Evolutionary conservation across 2,797 vertebrate species (phyloP).

Genomic region (Platyrinchus mystaceus): DNA sequence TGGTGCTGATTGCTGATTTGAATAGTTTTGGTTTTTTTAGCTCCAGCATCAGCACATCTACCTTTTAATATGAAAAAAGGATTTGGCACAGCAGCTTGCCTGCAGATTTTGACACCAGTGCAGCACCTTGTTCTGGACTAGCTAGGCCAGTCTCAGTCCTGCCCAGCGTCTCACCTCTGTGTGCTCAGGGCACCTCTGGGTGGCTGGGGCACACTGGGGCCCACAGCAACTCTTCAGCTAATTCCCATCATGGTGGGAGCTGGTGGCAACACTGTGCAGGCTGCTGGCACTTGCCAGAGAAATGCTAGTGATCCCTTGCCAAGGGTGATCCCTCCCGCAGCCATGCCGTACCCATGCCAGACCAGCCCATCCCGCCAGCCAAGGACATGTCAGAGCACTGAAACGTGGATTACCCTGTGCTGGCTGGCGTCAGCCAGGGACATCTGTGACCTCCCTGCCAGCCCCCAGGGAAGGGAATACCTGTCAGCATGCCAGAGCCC

Average conservation of each 20-base stretch:
- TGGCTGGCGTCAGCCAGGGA: neutral
- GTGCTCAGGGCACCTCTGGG: neutral
- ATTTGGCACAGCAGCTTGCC: neutral
- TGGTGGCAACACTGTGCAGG: neutral
- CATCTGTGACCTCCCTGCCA: constrained; percentile 17
- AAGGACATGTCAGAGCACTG: rapidly evolving
- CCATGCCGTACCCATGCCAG: neutral
- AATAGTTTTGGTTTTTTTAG: neutral
- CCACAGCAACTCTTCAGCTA: neutral
- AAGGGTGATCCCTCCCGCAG: neutral
- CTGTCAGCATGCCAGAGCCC: constrained; percentile 22
- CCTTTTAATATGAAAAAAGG: neutral
- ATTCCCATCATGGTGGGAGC: neutral
- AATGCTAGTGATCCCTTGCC: neutral
- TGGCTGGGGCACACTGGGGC: neutral
- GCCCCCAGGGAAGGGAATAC: constrained; percentile 22
- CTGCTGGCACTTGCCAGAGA: neutral
- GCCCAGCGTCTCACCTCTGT: rapidly evolving
- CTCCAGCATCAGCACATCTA: neutral
- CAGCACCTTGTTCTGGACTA: neutral
- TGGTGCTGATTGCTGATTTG: constrained; percentile 32
- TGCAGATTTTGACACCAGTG: neutral
- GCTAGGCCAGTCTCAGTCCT: neutral
- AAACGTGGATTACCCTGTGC: neutral
- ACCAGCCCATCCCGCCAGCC: rapidly evolving